Percentiles rank a stretch among this genome's conserved stretches.
These are phyloP conservation scores for Cricetomys ansorgei DNA, from an alignment of 2,113 vertebrate genomes.

Conservation along the genomic window DNA sequence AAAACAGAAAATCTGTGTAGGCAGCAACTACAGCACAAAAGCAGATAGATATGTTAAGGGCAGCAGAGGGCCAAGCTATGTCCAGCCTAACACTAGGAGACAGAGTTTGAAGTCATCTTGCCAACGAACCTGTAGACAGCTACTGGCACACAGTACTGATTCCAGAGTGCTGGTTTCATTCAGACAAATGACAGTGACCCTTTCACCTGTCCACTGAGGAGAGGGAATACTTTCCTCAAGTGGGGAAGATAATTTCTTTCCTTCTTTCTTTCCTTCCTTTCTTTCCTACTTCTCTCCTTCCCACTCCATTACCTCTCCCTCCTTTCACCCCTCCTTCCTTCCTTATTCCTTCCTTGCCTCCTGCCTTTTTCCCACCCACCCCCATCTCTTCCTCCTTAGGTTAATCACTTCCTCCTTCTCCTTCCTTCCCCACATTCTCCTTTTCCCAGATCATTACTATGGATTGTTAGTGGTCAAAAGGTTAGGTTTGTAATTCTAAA, in stretches of 20 bases:
- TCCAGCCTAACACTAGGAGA: slow-evolving; percentile 66
- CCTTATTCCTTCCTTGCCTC: rapidly evolving
- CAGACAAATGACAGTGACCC: background rate
- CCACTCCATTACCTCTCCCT: no score
- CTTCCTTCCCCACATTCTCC: background rate
- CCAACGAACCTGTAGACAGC: background rate
- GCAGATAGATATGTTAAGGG: slow-evolving; percentile 78
- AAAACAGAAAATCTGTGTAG: slow-evolving; percentile 89
- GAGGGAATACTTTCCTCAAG: background rate
- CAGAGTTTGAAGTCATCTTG: background rate
- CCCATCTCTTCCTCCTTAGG: rapidly evolving
- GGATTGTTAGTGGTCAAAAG: background rate
- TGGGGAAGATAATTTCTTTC: background rate
- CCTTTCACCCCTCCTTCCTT: background rate
- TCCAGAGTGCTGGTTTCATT: no score
- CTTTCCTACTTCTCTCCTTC: rapidly evolving
- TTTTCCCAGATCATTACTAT: background rate
- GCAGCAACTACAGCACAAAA: slow-evolving; percentile 86
- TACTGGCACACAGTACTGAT: background rate
- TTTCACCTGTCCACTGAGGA: background rate
- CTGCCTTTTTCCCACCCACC: background rate
- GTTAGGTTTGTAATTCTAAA: background rate
- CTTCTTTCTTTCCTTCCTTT: rapidly evolving
- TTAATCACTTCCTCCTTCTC: background rate
- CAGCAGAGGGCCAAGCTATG: slow-evolving; percentile 74